phyloP scores from a whole-genome alignment of 2,888 invertebrate species.

The Catocala fraxini region DNA sequence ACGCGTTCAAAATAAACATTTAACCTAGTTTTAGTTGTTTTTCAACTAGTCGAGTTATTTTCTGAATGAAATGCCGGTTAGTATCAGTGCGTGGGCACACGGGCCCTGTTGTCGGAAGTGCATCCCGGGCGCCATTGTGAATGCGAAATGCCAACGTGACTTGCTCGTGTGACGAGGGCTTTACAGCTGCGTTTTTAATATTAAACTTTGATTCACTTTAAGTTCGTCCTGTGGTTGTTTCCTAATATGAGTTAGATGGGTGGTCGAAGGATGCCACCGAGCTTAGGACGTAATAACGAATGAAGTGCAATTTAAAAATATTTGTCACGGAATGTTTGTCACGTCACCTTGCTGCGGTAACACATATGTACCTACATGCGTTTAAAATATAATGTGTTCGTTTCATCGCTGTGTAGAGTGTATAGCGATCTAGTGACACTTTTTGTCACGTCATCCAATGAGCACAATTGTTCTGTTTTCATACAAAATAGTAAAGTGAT shows the following conservation, averaged over 20 bases:
- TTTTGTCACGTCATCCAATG: too few relatives aligned
- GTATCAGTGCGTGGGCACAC: constrained; percentile 49
- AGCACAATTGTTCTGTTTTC: too few relatives aligned
- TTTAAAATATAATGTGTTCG: too few relatives aligned
- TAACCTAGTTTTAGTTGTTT: constrained; percentile 2
- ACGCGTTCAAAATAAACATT: neutral
- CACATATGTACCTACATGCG: too few relatives aligned
- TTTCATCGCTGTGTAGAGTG: too few relatives aligned
- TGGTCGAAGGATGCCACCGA: neutral
- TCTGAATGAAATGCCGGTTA: constrained; percentile 23
- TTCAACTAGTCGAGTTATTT: constrained; percentile 16
- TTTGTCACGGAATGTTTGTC: too few relatives aligned
- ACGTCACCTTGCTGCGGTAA: too few relatives aligned
- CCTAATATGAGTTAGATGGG: neutral
- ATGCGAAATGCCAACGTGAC: constrained; percentile 72
- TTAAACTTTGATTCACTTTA: constrained; percentile 36
- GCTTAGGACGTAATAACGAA: too few relatives aligned
- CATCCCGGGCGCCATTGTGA: constrained; percentile 64
- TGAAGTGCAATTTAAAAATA: too few relatives aligned
- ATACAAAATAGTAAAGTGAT: too few relatives aligned
- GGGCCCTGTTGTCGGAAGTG: constrained; percentile 66
- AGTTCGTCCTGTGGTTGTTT: constrained; percentile 4
- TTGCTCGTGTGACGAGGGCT: constrained; percentile 55
- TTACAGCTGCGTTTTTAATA: constrained; percentile 58
- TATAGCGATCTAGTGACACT: too few relatives aligned